A percentile compares a stretch with the other conserved stretches of the same genome.
Conservation (phyloP, 1,140 invertebrate species). For the Saccostrea cuccullata region DNA sequence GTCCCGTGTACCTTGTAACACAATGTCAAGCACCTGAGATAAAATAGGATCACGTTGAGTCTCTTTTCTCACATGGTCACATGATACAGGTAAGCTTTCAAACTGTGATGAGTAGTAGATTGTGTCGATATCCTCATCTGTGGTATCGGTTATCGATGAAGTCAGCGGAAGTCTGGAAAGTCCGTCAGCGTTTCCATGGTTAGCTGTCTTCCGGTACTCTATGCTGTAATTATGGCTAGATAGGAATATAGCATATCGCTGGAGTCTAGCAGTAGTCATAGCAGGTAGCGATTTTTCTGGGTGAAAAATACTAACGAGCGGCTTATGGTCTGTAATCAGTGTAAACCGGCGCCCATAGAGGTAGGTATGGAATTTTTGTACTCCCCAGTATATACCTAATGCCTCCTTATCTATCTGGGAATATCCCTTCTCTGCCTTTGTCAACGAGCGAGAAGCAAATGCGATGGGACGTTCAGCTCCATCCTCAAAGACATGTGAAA, state of each 20-base stretch:
- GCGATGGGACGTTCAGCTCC: slow-evolving; percentile 76
- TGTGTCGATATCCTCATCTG: background rate
- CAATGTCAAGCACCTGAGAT: background rate
- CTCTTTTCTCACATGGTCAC: slow-evolving; percentile 12
- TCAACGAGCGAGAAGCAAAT: slow-evolving; percentile 75
- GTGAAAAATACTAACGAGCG: slow-evolving; percentile 54
- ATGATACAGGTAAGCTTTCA: slow-evolving; percentile 39
- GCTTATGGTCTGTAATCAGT: slow-evolving; percentile 54
- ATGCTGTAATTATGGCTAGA: slow-evolving; percentile 50
- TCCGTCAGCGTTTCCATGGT: slow-evolving; percentile 52
- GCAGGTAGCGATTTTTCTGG: slow-evolving; percentile 61
- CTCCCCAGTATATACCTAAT: slow-evolving; percentile 74
- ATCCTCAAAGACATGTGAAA: slow-evolving; percentile 74
- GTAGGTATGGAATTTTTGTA: slow-evolving; percentile 80
- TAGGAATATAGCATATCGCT: slow-evolving; percentile 72
- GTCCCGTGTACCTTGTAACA: background rate
- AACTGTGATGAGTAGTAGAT: slow-evolving; percentile 34
- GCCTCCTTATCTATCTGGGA: slow-evolving; percentile 80
- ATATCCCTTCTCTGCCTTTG: slow-evolving; percentile 75
- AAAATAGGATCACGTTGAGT: slow-evolving; percentile 24
- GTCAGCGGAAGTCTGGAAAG: slow-evolving; percentile 47
- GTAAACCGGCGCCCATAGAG: slow-evolving; percentile 65
- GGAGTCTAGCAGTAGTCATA: slow-evolving; percentile 66
- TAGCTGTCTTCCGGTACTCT: slow-evolving; percentile 36
- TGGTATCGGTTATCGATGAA: background rate